Percentiles rank a stretch among this genome's conserved stretches.
Conservation (phyloP, 1,140 invertebrate genomes). For the Zaprionus lachaisei region DNA sequence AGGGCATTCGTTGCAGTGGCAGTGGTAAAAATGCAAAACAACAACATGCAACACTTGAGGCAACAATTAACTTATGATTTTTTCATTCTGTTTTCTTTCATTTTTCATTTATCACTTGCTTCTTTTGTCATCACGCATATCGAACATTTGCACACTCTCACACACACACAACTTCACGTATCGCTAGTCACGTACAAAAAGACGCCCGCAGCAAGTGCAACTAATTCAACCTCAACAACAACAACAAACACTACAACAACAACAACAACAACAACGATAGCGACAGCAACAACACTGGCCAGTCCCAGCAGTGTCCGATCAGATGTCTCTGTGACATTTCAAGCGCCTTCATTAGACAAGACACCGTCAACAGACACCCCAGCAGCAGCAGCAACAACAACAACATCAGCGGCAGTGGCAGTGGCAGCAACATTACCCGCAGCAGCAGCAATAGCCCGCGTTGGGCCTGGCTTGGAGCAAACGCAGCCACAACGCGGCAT, state of each 20-base stretch:
- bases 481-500: conserved; percentile 52
- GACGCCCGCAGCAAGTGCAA: conserved; percentile 52
- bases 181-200: conserved; percentile 79
- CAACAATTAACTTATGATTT: conserved; percentile 41
- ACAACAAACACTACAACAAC: conserved; percentile 28
- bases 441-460: conserved; percentile 44
- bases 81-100: conserved; percentile 30
- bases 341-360: conserved; percentile 65
- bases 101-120: conserved; percentile 30
- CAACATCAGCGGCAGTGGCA: conserved; percentile 24
- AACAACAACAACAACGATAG: conserved; percentile 7
- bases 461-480: conserved; percentile 47
- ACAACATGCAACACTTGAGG: neutral
- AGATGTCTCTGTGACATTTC: conserved; percentile 71
- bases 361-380: conserved; percentile 28
- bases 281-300: conserved; percentile 22
- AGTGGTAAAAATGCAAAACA: conserved; percentile 64
- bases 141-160: conserved; percentile 6
- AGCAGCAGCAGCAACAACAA: conserved; percentile 25
- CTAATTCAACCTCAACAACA: conserved; percentile 38
- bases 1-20: conserved; percentile 82
- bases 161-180: conserved; percentile 41
- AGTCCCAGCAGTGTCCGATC: conserved; percentile 56
- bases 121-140: conserved; percentile 20
- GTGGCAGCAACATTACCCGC: conserved; percentile 18